Base-by-base conservation (phyloP, 2,797 vertebrate species). In the Limnodromus scolopaceus region DNA sequence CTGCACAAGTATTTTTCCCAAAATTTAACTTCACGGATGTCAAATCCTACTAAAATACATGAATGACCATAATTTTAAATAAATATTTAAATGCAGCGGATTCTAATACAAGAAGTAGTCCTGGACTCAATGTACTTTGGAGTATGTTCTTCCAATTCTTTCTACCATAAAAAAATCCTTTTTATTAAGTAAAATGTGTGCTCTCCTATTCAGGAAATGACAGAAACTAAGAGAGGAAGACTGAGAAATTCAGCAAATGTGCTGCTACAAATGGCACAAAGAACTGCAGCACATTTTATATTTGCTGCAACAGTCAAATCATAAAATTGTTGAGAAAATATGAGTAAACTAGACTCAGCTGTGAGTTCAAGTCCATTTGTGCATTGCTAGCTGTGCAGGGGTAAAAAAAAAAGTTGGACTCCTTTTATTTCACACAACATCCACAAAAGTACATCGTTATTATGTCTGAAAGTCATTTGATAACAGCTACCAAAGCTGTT, bases 21-120 rank as follows among this genome's bases (percentile, higher is more conserved):
- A 48, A 53, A 71, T 80, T 78, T 30, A 77, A 43, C 38, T 48
- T 89, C 41, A 64, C 0, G 19, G 22, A 66, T 30, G 32, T 48
- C 36, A 89, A 91, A 77, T 36, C 61, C 68, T 77, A 74, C 18
- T 78, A 66, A 63, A 89, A 83, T 45, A 89, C 8, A 66, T 8
- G 25, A 87, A 80, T 36, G 8, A 60, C 2, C 5, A 18, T 23
- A 43, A 39, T 71, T 61, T 85, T 16, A 89, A 82, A 39, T 49
- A 84, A 81, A 51, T 91, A 55, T 28, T 78, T 32, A 71, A 89
- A 60, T 13, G 13, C 74, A 83, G 55, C 32, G 11, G 28, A n/a
- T 69, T 80, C 32, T 32, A 53, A 70, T 24, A 64, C 16, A 78
- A 34, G 28, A 28, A 57, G 28, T 2, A 61, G 14, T 24, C 17